Base-by-base conservation (phyloP, 2,113 vertebrate genomes). In the Eolophus roseicapilla region DNA sequence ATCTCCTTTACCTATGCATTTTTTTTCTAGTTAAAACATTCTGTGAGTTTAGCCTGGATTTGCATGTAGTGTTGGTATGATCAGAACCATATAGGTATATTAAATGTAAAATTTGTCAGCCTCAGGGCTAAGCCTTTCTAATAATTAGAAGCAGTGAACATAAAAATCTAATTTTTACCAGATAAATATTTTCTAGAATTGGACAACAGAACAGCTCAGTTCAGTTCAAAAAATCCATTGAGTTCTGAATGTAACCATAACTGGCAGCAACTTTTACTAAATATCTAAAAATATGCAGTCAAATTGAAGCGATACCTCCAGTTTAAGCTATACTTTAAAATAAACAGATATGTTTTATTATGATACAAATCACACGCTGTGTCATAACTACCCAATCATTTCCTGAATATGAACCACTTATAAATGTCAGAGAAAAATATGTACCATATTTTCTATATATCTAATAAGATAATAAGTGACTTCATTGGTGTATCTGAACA, bases 281-380 rank as follows among this genome's bases (percentile, higher is more conserved):
- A 35, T 52, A 10, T 46, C 50, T 53, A 31, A 64, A 95, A 88
- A 39, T 52, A 29, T 43, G 8, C 16, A 25, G 7, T 46, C 17
- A 92, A 53, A 79, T 13, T 27, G 14, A 84, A 90, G 12, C 12
- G 1, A 78, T 43, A 52, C 1, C 9, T 77, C 70, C 41, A 57
- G 5, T 10, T 90, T 70, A 75, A 90, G 78, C n/a, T 35, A 28
- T 7, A 70, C 14, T 52, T 88, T 76, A 37, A 55, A 73, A 49
- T 28, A 44, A 86, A 79, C 21, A 23, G 4, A 21, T 70, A 19
- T 28, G 0, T 16, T 12, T 65, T 68, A 39, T 64, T 19, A 41
- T 0, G 0, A 17, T 47, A 21, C 11, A 53, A 69, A 63, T 35
- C 7, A 35, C 46, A 25, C 3, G 9, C 7, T 17, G 2, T 60